Conservation (phyloP, 37 sponge, comb jelly and placozoan species). For the Cliona cf. orientalis region DNA sequence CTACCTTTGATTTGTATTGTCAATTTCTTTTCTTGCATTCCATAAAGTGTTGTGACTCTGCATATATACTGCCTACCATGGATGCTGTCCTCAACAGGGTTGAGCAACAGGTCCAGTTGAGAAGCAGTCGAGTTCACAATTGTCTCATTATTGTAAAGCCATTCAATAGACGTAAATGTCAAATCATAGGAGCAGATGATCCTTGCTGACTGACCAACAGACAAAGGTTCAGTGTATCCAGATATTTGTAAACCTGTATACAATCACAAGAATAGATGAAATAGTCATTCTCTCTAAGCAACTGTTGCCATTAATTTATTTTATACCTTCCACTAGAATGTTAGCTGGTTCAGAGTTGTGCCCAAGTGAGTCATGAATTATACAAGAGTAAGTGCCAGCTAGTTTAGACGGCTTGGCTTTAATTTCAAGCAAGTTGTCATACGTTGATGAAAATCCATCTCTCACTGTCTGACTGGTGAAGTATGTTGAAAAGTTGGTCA, state of each 20-base stretch:
- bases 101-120: constrained; percentile 7
- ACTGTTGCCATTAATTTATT: too few species aligned
- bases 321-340: constrained; percentile 4
- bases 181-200: constrained; percentile 2
- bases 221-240: not conserved
- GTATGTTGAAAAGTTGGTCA: not conserved
- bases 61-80: not conserved
- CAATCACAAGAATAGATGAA: not conserved
- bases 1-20: constrained; percentile 9
- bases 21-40: not conserved
- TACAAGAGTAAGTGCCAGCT: constrained; percentile 9
- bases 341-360: not conserved
- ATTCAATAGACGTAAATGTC: constrained; percentile 9
- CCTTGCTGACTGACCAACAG: not conserved
- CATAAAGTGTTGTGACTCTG: constrained; percentile 4
- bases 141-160: not conserved
- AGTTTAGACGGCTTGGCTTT: not conserved
- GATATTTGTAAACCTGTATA: constrained; percentile 1
- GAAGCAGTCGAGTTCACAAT: not conserved
- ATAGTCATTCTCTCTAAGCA: too few species aligned
- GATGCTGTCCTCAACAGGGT: constrained; percentile 5
- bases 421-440: constrained; percentile 2
- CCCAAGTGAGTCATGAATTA: not conserved
- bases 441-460: not conserved
- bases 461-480: constrained; percentile 7